Evolutionary conservation across 1,140 invertebrate genomes (phyloP).

Genomic region (Drosophila ironensis): DNA sequence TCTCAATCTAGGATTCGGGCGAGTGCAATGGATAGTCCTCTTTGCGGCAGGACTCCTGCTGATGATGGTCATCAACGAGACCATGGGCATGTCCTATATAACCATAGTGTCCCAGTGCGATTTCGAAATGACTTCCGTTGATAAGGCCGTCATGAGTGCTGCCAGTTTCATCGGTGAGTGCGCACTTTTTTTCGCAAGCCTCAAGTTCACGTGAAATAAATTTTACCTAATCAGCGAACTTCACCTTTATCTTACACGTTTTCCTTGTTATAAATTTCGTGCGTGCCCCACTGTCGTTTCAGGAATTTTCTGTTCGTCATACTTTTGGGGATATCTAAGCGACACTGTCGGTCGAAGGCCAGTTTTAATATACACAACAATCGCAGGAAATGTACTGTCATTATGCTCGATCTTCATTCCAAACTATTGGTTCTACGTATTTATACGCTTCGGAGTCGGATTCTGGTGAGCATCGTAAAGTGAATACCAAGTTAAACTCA

Average conservation of each 20-base stretch:
- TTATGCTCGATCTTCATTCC: conserved; percentile 83
- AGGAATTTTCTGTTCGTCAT: conserved; percentile 84
- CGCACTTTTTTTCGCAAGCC: neutral
- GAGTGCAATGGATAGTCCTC: conserved; percentile 62
- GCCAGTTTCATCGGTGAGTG: conserved; percentile 73
- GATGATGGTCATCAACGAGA: conserved; percentile 79
- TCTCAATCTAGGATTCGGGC: conserved; percentile 50
- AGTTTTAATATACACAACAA: conserved; percentile 82
- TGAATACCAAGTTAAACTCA: too few relatives aligned
- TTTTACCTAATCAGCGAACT: neutral
- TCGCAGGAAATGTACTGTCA: conserved; percentile 69
- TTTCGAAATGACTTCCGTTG: conserved; percentile 69
- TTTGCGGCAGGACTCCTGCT: conserved; percentile 63
- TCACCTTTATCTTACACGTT: conserved; percentile 13
- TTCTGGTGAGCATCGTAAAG: conserved; percentile 85
- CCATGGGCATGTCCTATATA: conserved; percentile 78
- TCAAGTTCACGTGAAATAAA: neutral
- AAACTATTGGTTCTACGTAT: conserved; percentile 83
- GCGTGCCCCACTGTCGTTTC: neutral
- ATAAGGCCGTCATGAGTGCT: conserved; percentile 77
- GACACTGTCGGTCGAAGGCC: conserved; percentile 85
- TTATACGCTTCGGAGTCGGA: conserved; percentile 84
- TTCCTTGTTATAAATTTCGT: conserved; percentile 8
- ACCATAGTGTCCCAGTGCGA: conserved; percentile 82
- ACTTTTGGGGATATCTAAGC: conserved; percentile 88